Base-by-base conservation (phyloP, 1,140 invertebrate genomes). In the Aphaenogaster rudis region DNA sequence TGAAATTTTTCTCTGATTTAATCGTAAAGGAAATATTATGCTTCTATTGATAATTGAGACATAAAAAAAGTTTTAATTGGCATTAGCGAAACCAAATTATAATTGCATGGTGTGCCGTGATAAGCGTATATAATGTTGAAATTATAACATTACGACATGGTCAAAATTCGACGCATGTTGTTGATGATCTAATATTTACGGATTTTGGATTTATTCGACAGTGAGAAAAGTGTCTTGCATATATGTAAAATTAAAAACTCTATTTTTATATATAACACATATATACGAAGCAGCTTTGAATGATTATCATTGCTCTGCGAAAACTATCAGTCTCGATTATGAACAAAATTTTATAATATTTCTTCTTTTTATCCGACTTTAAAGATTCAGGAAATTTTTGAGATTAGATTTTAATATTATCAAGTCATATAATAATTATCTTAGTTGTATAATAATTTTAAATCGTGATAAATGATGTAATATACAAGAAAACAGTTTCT, bases 71-170 rank as follows among this genome's bases (percentile, higher is more conserved):
- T 36, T 45, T 45, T 28, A 39, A 69, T 67, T 36, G 28, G 8
- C 50, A 72, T 9, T 42, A 42, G 8, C 13, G n/a, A 71, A 21
- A 81, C 33, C 7, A 69, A 81, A 28, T 71, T 54, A 28, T 45
- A 84, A 48, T 15, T 77, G 88, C 88, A 90, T 90, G 88, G 88
- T 90, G 81, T 90, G 88, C 61, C 63, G 77, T 89, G 67, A 71
- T 80, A 59, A 86, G 45, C 39, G 4, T 69, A 11, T 50, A 42
- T 63, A 90, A 86, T 66, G 59, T 66, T 64, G 9, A 69, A 61
- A 39, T 63, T 21, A 50, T 33, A 81, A 81, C 21, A 54, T 80
- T 52, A 80, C 36, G 64, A 81, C 64, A 71, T 71, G 48, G n/a
- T 69, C 64, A 54, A 71, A 54, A 71, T 81, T 81, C 1, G 21